phyloP scores from a whole-genome alignment of 2,113 vertebrate genomes.

The Callionymus lyra region DNA sequence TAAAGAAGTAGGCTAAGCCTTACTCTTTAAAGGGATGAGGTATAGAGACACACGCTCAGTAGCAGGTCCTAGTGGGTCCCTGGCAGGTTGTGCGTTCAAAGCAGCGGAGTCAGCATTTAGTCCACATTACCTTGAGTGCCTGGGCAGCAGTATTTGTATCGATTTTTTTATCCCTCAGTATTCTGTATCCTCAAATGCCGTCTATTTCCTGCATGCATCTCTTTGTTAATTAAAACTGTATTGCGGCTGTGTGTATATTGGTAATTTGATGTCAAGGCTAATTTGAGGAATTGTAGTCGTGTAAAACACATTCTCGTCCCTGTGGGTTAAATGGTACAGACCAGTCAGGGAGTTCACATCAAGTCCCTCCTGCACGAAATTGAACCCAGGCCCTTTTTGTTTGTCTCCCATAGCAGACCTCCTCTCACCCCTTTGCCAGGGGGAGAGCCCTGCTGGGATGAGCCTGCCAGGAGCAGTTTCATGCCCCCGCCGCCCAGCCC shows the following conservation, averaged over 20 bases:
- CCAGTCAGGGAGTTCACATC: slow-evolving; percentile 35
- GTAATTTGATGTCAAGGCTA: slow-evolving; percentile 18
- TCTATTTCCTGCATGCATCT: slow-evolving; percentile 56
- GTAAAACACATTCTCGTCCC: slow-evolving; percentile 4
- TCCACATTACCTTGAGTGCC: slow-evolving; percentile 47
- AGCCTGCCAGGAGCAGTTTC: slow-evolving; percentile 75
- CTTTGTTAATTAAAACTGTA: slow-evolving; percentile 42
- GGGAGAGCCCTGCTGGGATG: slow-evolving; percentile 78
- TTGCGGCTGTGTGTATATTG: slow-evolving; percentile 32
- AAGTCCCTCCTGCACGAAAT: slow-evolving; percentile 33
- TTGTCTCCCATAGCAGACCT: slow-evolving; percentile 75
- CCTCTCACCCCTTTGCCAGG: slow-evolving; percentile 79
- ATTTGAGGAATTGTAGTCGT: slow-evolving; percentile 31
- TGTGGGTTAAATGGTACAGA: slow-evolving; percentile 25
- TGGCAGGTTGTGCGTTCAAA: slow-evolving; percentile 33
- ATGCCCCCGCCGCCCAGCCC: slow-evolving; percentile 73
- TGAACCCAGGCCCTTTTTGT: slow-evolving; percentile 68
- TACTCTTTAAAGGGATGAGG: neutral
- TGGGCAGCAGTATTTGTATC: slow-evolving; percentile 49
- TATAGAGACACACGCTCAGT: slow-evolving; percentile 31
- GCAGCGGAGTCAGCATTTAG: slow-evolving; percentile 46
- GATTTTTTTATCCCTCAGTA: slow-evolving; percentile 56
- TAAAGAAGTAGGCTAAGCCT: no score
- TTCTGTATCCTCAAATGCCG: slow-evolving; percentile 50
- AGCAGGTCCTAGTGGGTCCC: slow-evolving; percentile 34